phyloP scores from a whole-genome alignment of 2,797 vertebrate species.

The Liasis olivaceus region DNA sequence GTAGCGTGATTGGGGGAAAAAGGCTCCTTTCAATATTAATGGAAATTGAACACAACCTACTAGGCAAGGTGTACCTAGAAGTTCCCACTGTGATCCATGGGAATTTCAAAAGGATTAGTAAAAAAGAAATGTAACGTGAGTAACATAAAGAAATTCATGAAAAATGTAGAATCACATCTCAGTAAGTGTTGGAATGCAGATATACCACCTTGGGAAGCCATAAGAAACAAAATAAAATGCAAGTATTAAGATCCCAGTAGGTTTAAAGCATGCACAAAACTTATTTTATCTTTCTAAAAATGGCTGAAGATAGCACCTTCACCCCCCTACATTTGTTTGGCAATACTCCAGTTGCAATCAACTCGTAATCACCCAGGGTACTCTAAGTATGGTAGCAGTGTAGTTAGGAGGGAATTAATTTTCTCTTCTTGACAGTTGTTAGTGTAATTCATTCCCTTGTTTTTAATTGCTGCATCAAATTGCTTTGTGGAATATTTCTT shows the following conservation, averaged over 20 bases:
- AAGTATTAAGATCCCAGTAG: background rate
- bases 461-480: slow-evolving; percentile 72
- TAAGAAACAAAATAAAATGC: background rate
- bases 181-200: background rate
- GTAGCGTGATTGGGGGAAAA: background rate
- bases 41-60: background rate
- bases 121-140: background rate
- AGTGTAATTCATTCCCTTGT: slow-evolving; percentile 67
- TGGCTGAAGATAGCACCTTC: background rate
- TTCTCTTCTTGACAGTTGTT: slow-evolving; percentile 66
- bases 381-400: slow-evolving; percentile 50
- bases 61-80: too few relatives aligned
- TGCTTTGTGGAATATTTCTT: slow-evolving; percentile 67
- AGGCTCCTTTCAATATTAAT: background rate
- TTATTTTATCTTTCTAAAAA: background rate
- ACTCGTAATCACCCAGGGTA: slow-evolving; percentile 64
- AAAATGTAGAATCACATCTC: background rate
- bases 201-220: background rate
- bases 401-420: slow-evolving; percentile 71
- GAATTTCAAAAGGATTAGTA: background rate
- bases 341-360: slow-evolving; percentile 61
- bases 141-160: background rate
- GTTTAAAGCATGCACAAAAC: background rate
- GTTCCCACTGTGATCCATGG: background rate
- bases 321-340: slow-evolving; percentile 58